phyloP scores from a whole-genome alignment of 2,113 vertebrate species.

The Bufo bufo region DNA sequence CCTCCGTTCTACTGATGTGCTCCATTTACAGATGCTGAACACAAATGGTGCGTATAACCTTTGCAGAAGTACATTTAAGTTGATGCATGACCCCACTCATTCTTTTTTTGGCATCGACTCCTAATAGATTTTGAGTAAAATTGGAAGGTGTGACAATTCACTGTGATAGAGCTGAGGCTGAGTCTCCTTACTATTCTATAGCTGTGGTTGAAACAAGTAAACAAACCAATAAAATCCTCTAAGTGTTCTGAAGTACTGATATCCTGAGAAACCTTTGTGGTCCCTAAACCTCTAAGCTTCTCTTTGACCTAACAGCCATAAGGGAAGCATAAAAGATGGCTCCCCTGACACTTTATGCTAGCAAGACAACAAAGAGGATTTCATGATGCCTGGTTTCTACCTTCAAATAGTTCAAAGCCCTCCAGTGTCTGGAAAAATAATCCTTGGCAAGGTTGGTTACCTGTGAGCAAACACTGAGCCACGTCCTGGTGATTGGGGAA shows the following conservation, averaged over 20 bases:
- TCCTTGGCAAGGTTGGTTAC: neutral
- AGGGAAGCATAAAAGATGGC: constrained; percentile 21
- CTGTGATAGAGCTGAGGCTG: neutral
- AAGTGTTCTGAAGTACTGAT: constrained; percentile 19
- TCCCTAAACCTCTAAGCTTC: constrained; percentile 39
- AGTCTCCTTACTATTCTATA: neutral
- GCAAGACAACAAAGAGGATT: constrained; percentile 24
- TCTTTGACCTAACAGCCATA: constrained; percentile 24
- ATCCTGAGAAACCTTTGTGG: constrained; percentile 34
- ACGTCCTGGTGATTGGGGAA: neutral
- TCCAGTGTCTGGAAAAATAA: neutral
- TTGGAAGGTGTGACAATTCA: neutral
- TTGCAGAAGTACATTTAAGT: neutral
- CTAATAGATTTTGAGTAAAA: neutral
- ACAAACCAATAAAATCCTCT: constrained; percentile 4
- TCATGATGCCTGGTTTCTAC: constrained; percentile 4
- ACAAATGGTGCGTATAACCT: constrained; percentile 25
- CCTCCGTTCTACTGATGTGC: neutral
- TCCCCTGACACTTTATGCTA: constrained; percentile 4
- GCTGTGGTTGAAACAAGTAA: neutral
- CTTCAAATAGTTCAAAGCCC: constrained; percentile 38
- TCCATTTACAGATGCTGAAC: constrained; percentile 3
- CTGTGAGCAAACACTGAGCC: neutral
- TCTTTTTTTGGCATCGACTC: neutral
- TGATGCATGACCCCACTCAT: constrained; percentile 16